Percentiles rank a stretch among this genome's conserved stretches.
Evolutionary conservation across 2,888 invertebrate genomes (phyloP).

Genomic region (Euspilapteryx auroguttella): DNA sequence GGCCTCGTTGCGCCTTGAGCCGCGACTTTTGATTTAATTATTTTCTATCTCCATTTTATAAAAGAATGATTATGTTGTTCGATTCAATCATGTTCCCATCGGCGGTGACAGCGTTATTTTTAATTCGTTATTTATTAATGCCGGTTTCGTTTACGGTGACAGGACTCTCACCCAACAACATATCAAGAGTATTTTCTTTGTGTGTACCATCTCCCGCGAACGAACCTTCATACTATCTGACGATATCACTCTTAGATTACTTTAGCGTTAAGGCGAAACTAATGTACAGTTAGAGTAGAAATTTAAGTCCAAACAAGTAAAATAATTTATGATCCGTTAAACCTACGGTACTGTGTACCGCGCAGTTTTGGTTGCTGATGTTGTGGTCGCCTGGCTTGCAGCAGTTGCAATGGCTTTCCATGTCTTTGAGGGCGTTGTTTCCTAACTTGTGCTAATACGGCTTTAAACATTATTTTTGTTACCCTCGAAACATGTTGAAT

Average conservation of each 20-base stretch:
- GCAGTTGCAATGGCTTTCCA: constrained; percentile 41
- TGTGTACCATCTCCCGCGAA: constrained; percentile 38
- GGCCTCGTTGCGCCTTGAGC: constrained; percentile 27
- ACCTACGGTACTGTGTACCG: constrained; percentile 48
- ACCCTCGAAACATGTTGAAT: constrained; percentile 23
- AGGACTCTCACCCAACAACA: constrained; percentile 35
- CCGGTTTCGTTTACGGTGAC: constrained; percentile 32
- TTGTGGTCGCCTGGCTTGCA: too few species aligned
- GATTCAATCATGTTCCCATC: constrained; percentile 31
- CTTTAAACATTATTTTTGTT: constrained; percentile 19
- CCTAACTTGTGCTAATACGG: constrained; percentile 23
- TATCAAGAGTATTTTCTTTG: constrained; percentile 41
- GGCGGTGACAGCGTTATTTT: constrained; percentile 35
- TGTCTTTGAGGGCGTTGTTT: constrained; percentile 44
- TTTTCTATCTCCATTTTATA: constrained; percentile 26
- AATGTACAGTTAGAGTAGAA: constrained; percentile 64
- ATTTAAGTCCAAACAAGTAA: constrained; percentile 56
- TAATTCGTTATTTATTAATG: constrained; percentile 31
- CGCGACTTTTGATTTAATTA: constrained; percentile 30
- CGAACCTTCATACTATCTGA: constrained; percentile 28
- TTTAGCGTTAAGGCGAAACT: constrained; percentile 64
- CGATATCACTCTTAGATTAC: constrained; percentile 59
- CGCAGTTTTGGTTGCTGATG: constrained; percentile 5
- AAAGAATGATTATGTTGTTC: constrained; percentile 24
- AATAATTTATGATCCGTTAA: constrained; percentile 49